Base-by-base conservation (phyloP, 2,797 vertebrate species). In the Phalanger gymnotis region DNA sequence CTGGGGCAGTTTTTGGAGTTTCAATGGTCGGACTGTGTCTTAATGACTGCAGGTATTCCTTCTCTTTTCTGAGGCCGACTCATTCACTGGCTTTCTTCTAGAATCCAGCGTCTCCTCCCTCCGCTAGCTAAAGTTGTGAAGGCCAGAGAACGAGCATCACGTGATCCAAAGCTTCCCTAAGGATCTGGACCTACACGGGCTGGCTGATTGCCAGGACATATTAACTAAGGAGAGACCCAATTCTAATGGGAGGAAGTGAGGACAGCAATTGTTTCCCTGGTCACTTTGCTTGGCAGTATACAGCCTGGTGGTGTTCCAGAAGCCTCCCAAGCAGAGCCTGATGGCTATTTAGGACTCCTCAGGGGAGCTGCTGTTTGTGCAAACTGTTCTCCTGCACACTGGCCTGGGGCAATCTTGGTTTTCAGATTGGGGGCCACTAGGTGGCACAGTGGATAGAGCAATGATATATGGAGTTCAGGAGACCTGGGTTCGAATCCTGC, bases 201-300 rank as follows among this genome's bases (percentile, higher is more conserved):
- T 13, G 31, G 47, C 73, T 52, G 31, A 9, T 0, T 0, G 52
- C 87, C n/a, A 11, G n/a, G 22, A 0, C 16, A 47, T 57, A 2
- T 91, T 13, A 81, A 47, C 40, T 27, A 90, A 54, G 25, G 54
- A 93, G 91, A 92, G 94, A 53, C 54, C 89, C 47, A 87, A 22
- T 61, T 47, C 27, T 95, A 30, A 6, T 58, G 92, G 31, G 30
- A 31, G 30, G n/a, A 30, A 57, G 31, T 51, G 30, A 87, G 34
- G 54, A 90, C 92, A 56, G 27, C 1, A 14, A 19, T 53, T 34
- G 56, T 66, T 94, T 87, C 53, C 22, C 47, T 90, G 11, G 52
- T n/a, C 47, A 61, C 0, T 0, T n/a, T 19, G 16, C 40, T 94
- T 93, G 95, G 53, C 54, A 89, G 47, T 19, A 2, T 40, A 66